Evolutionary conservation across 2,888 invertebrate genomes (phyloP), one percentile per base, ranked within the genome.

Genomic region (Hyles lineata): DNA sequence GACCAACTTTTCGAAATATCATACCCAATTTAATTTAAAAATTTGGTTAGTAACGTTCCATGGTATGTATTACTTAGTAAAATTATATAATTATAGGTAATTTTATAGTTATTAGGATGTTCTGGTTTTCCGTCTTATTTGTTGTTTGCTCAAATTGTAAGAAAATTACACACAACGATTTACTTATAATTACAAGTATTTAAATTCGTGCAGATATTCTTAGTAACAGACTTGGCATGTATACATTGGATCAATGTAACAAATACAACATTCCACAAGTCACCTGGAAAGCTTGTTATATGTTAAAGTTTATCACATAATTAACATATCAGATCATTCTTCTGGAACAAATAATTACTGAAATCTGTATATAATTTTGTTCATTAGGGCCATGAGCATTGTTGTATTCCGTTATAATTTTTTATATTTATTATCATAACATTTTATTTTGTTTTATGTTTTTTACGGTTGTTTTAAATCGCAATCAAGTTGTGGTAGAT

Each of bases 91-190:
- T 67, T 67, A 15, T 23, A 23, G 23, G 11, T 15, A 60, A 17
- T 60, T 60, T 67, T 9, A n/a, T 63, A 63, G 35, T 67, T 67
- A 7, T 67, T 67, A 67, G 23, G 50, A 67, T 67, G 67, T 63
- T 43, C 43, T 63, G 63, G 63, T 43, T 43, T 67, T 67, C 50
- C 50, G 67, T 50, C 67, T 43, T 67, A 67, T 21, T 67, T 50
- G 25, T 21, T 17, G 35, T 67, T 67, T 67, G 67, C 67, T 67
- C 67, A 67, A 67, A 67, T 50, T 67, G 7, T 25, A 50, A 67
- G 5, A 67, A 63, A 50, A 50, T 17, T 67, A 43, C 21, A 63
- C 21, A 50, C 50, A 67, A 67, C 50, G 17, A 63, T 63, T 63
- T 23, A 50, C 3, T 32, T 32, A 62, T n/a, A 17, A 23, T 23